Evolutionary conservation across 2,797 vertebrate species (phyloP), one percentile per base, ranked within the genome.

Genomic region (Staurois parvus): DNA sequence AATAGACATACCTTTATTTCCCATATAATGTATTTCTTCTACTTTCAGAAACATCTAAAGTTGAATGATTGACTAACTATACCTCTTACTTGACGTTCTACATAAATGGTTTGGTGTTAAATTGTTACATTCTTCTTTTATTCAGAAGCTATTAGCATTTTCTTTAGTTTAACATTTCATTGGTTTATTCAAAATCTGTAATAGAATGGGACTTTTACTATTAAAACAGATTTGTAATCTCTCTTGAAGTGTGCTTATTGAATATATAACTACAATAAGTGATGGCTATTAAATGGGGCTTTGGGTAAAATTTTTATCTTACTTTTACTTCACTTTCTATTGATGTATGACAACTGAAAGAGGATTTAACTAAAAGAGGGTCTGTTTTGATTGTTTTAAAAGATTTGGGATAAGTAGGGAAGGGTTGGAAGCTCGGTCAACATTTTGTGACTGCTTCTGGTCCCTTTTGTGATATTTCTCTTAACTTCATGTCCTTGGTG

Each of bases 61-160:
- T 45, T 81, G 79, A 81, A 30, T 76, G 84, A 86, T 74, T 79
- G 76, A 74, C 76, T 73, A 29, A 56, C 28, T 24, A 15, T 52
- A 59, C 24, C 62, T 76, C 37, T 73, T 56, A 79, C 32, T 66
- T 72, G 56, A 64, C 15, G 15, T 48, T 79, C 26, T 37, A 69
- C 48, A 84, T 78, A 78, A 77, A 78, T 29, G 67, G 37, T 56
- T 52, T 28, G 42, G 37, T 62, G 76, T 34, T 73, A 79, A 67
- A 84, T 70, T 79, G 76, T 72, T 68, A 73, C 37, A 73, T 67
- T 78, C 70, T 48, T 73, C 76, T 73, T 42, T 79, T 52, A 79
- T 21, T 67, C 13, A 21, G 68, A 48, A 32, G 26, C 69, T 32
- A 69, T 79, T 73, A 40, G 56, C 56, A 56, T 34, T 81, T 85